A percentile compares a stretch with the other conserved stretches of the same genome.
phyloP scores from a whole-genome alignment of 2,113 vertebrate genomes.

The Heptranchias perlo region DNA sequence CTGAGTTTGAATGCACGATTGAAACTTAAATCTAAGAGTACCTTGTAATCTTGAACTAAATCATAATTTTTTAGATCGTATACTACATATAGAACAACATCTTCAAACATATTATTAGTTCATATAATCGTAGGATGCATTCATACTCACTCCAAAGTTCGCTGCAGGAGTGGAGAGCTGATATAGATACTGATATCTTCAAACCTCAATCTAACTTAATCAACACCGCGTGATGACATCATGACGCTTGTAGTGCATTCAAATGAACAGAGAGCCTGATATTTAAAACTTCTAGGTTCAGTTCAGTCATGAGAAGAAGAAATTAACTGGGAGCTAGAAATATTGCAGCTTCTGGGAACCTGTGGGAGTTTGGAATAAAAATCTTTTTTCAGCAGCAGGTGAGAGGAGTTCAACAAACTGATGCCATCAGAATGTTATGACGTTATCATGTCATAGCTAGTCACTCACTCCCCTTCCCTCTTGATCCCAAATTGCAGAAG shows the following conservation, averaged over 20 bases:
- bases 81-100: neutral
- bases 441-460: neutral
- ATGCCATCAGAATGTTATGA: too few species aligned
- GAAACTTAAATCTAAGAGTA: neutral
- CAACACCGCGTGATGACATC: neutral
- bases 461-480: neutral
- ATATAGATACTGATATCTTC: neutral
- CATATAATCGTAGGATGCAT: neutral
- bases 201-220: neutral
- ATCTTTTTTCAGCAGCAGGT: neutral
- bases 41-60: neutral
- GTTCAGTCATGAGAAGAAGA: neutral
- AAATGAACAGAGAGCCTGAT: neutral
- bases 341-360: neutral
- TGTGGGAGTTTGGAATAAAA: neutral
- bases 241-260: neutral
- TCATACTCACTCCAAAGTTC: neutral
- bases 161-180: neutral
- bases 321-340: neutral
- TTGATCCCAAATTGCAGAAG: neutral
- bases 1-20: neutral
- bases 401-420: neutral
- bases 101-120: slow-evolving; percentile 4
- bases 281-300: neutral
- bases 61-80: too few species aligned